phyloP scores from a whole-genome alignment of 2,888 invertebrate species.

The Dolichomitus sp. region DNA sequence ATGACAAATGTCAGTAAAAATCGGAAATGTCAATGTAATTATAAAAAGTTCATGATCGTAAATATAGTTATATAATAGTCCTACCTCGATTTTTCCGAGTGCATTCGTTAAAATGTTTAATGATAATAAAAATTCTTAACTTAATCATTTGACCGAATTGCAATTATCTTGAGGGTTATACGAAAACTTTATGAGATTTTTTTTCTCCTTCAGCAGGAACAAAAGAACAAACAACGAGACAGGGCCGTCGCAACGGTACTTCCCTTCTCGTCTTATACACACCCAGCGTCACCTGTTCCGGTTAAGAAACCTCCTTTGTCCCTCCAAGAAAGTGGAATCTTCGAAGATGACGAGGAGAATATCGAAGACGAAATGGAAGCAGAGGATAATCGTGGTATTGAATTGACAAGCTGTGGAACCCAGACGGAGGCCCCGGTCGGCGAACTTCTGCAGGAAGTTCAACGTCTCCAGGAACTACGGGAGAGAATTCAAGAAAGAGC shows the following conservation, averaged over 20 bases:
- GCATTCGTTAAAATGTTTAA: neutral
- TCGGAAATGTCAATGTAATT: no score
- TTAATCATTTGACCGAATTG: neutral
- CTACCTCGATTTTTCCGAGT: no score
- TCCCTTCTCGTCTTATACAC: conserved; percentile 77
- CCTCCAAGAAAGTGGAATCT: conserved; percentile 92
- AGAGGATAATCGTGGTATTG: conserved; percentile 84
- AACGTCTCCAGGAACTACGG: conserved; percentile 80
- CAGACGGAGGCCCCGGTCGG: conserved; percentile 81
- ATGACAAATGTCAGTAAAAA: no score
- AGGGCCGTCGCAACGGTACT: conserved; percentile 81
- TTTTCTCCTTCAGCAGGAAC: conserved; percentile 70
- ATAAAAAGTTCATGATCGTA: no score
- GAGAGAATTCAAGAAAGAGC: conserved; percentile 81
- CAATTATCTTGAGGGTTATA: no score
- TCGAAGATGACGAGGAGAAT: conserved; percentile 86
- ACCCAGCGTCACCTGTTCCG: conserved; percentile 72
- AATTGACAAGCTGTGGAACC: conserved; percentile 77
- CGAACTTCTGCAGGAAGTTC: conserved; percentile 81
- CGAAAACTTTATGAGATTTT: neutral
- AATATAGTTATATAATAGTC: no score
- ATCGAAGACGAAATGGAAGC: conserved; percentile 84
- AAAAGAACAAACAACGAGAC: conserved; percentile 76
- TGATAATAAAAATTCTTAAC: neutral
- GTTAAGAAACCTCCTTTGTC: conserved; percentile 79